A percentile compares a stretch with the other conserved stretches of the same genome.
These are phyloP conservation scores for Intellagama lesueurii DNA, from an alignment of 2,797 vertebrate genomes.

Conservation along the genomic window DNA sequence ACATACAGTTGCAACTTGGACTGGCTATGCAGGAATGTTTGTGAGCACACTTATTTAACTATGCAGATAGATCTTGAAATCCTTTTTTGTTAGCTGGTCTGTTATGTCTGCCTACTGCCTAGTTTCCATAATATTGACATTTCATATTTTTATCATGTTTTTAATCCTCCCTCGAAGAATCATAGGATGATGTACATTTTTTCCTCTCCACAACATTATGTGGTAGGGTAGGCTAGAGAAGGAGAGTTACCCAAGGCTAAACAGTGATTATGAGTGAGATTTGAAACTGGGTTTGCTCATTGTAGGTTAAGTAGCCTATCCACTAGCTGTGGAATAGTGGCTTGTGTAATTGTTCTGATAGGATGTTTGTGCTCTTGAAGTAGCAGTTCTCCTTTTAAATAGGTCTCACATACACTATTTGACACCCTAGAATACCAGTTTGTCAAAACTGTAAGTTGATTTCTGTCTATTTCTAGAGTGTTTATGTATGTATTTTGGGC, in stretches of 20 bases:
- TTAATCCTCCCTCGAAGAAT: background rate
- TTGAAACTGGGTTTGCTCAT: background rate
- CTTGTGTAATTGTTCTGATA: background rate
- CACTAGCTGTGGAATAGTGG: background rate
- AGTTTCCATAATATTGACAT: background rate
- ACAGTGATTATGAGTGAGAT: background rate
- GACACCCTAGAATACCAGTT: no score
- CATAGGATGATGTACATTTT: background rate
- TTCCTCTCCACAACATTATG: background rate
- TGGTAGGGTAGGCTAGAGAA: background rate
- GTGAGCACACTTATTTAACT: no score
- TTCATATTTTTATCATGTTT: background rate
- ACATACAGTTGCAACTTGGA: background rate
- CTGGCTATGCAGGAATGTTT: background rate
- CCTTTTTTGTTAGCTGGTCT: background rate
- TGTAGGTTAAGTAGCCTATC: background rate
- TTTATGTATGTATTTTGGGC: background rate
- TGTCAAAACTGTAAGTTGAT: no score
- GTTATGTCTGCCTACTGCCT: background rate
- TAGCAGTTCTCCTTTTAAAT: no score
- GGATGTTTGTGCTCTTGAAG: no score
- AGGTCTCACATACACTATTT: no score
- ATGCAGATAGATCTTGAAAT: no score
- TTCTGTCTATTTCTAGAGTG: background rate
- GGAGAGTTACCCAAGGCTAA: background rate